These are phyloP conservation scores for Ptychochromis oligacanthus DNA, from an alignment of 2,113 vertebrate genomes.

Conservation along the genomic window DNA sequence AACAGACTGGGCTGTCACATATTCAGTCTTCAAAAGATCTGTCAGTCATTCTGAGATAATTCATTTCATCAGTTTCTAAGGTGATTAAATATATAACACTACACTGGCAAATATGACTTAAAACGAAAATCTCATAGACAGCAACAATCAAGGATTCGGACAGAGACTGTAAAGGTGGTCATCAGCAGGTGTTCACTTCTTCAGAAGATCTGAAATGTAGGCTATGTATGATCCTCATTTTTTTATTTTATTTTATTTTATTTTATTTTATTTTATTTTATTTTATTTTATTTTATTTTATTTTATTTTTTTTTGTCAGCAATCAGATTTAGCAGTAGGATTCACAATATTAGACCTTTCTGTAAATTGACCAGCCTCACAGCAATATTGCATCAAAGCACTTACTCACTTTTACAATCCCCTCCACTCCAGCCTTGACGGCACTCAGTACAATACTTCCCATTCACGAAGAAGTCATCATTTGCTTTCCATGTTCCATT, in stretches of 20 bases:
- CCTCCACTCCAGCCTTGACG: conserved; percentile 92
- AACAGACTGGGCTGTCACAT: too few species aligned
- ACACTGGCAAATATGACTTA: not conserved
- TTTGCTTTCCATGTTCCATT: conserved; percentile 91
- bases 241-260: too few species aligned
- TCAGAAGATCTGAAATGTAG: not conserved
- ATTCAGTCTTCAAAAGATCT: not conserved
- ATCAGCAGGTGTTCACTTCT: not conserved
- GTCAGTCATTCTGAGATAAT: not conserved
- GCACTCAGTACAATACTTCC: conserved; percentile 88
- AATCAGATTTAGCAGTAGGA: not conserved
- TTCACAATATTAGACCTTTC: not conserved
- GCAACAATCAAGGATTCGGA: not conserved
- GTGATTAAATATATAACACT: not conserved
- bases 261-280: too few species aligned
- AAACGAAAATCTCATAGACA: not conserved
- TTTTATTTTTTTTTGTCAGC: not conserved
- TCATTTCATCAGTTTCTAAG: not conserved
- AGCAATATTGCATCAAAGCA: not conserved
- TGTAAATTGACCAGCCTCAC: conserved; percentile 14
- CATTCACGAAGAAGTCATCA: conserved; percentile 91
- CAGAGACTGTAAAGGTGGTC: not conserved
- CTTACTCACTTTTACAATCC: conserved; percentile 89
- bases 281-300: too few species aligned
- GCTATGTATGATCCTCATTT: not conserved